Evolutionary conservation across 2,797 vertebrate genomes (phyloP).

Genomic region (Anolis apletophallus): DNA sequence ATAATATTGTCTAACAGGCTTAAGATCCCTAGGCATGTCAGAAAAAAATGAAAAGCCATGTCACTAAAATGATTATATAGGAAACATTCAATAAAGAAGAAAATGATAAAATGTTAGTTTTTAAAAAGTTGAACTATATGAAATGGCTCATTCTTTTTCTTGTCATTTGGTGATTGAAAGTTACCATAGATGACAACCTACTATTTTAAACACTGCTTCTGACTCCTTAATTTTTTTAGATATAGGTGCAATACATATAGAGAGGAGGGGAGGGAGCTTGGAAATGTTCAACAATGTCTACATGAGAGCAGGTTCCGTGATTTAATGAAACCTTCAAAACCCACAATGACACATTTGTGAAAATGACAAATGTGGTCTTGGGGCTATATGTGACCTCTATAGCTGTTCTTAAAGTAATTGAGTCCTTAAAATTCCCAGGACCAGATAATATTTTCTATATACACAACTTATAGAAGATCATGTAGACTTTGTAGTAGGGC

Average conservation of each 20-base stretch:
- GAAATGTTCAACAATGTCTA: background rate
- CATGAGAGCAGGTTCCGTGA: background rate
- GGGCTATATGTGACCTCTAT: no score
- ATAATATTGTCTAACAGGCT: background rate
- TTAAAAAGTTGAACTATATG: background rate
- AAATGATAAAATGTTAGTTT: background rate
- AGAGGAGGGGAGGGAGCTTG: background rate
- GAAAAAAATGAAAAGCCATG: background rate
- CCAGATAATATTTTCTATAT: no score
- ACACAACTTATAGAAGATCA: no score
- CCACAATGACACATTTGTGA: no score
- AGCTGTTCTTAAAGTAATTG: no score
- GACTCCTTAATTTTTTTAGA: background rate
- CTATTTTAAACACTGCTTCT: background rate
- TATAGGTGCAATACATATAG: background rate
- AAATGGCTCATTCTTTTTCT: background rate
- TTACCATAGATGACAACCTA: background rate
- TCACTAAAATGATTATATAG: background rate
- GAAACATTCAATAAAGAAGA: background rate
- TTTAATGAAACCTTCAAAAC: no score
- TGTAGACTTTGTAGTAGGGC: no score
- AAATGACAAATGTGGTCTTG: no score
- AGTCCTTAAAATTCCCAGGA: no score
- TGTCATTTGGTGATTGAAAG: background rate
- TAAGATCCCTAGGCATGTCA: background rate